Evolutionary conservation across 2,888 invertebrate genomes (phyloP), one percentile per base, ranked within the genome.

Genomic region (Platypus cylindrus): DNA sequence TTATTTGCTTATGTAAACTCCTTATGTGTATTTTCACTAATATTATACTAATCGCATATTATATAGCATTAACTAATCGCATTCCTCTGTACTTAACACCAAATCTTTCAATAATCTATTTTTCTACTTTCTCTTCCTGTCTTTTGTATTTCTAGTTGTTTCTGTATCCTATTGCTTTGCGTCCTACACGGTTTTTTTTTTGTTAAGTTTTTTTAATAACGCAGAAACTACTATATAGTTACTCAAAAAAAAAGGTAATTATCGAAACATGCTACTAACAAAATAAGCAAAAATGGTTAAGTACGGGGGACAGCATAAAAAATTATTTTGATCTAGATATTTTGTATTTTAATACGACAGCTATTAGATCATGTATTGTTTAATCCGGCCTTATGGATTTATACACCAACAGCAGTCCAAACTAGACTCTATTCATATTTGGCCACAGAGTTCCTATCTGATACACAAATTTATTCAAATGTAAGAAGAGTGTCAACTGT

Each of bases 371-470:
- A 97, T 70, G 85, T 98, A 40, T 78, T 99, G 47, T 98, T 99
- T 76, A 98, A 98, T 73, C 97, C 98, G 5, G 90, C 93, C 17
- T 71, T 99, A 43, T 99, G 98, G 98, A 95, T 98, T 55, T 90
- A 97, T 66, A 91, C 97, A 8, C 87, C 93, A 32, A 87, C 95
- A 18, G 81, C 86, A 45, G 97, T 97, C 5, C 95, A 95, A 63
- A 86, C 89, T 28, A 73, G 84, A 47, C 75, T 99, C 31, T 98
- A 98, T 70, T 89, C 90, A 55, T 99, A 97, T 67, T 68, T 99
- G 65, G 93, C 97, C 26, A 93, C 93, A n/a, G 97, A 99, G 64
- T 98, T 98, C 68, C 72, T 98, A 39, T 87, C 87, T 40, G 94
- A 97, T 63, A 90, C 93, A 2, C 93, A 94, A 64, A 93, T 95